Base-by-base conservation (phyloP, 2,888 invertebrate genomes). In the Brachycybe producta region DNA sequence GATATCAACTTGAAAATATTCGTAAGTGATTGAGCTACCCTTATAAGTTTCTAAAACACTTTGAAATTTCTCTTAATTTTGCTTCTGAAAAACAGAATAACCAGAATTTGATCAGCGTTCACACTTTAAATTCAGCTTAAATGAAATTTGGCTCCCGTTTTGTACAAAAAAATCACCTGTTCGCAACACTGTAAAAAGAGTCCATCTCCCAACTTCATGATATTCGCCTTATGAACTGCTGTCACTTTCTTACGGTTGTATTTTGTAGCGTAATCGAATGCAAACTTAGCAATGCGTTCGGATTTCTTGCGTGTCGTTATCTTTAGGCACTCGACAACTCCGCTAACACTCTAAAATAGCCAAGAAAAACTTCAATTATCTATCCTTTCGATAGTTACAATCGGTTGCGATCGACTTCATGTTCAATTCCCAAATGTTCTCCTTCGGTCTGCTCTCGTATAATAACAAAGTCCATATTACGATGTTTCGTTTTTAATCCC, bases 121-220 rank as follows among this genome's bases (percentile, higher is more conserved):
- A n/a, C n/a, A n/a, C n/a, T n/a, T n/a, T n/a, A n/a, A n/a, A n/a
- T n/a, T n/a, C n/a, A n/a, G n/a, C n/a, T n/a, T n/a, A 11, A n/a
- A 7, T 38, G 17, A 38, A 7, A 38, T n/a, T 30, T 38, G 38
- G n/a, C 11, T 7, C n/a, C n/a, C n/a, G 32, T 32, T 32, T 32
- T 13, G 13, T 32, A 13, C 11, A 32, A 32, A 32, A 32, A 32
- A 8, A 32, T 32, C 11, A n/a, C 85, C 71, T 87, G 82, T 65
- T 84, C 81, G 65, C 95, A 95, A 52, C 84, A 84, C 61, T 75
- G 78, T 55, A 97, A 71, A 66, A 97, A 97, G 49, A 97, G 73
- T 1, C 97, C 97, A 69, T 98, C 97, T 19, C 92, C 94, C 13
- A 98, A 75, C 67, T 98, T 98, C 97, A 98, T 98, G 64, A 98